A percentile compares a stretch with the other conserved stretches of the same genome.
These are phyloP conservation scores for Lycopodina hypogea DNA, from an alignment of 37 sponge, comb jelly and placozoan species.

Conservation along the genomic window DNA sequence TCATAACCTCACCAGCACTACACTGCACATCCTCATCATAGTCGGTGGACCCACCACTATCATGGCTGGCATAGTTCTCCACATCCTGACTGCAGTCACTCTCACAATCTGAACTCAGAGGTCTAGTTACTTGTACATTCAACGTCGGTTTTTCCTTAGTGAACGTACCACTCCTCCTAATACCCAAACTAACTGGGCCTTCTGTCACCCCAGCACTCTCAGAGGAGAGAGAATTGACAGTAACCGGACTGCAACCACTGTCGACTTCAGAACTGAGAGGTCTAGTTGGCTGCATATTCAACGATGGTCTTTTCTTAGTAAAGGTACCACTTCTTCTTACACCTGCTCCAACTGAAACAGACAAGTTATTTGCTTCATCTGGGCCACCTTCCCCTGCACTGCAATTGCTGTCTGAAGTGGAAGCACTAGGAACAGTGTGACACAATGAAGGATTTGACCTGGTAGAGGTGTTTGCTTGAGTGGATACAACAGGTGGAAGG, in stretches of 20 bases:
- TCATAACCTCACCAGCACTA: neutral
- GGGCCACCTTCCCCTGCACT: neutral
- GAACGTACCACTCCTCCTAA: constrained; percentile 36
- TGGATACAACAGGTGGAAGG: neutral
- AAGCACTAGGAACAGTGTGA: neutral
- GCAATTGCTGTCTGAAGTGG: neutral
- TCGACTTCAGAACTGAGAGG: neutral
- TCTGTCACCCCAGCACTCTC: constrained; percentile 1
- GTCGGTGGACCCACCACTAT: too few species aligned
- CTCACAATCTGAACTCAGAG: neutral
- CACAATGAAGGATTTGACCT: neutral
- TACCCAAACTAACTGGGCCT: neutral
- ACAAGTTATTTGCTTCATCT: neutral
- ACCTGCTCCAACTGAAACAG: neutral
- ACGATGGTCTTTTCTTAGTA: constrained; percentile 7
- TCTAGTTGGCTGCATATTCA: neutral
- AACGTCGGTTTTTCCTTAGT: constrained; percentile 27
- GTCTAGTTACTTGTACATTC: neutral
- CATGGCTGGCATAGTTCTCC: neutral
- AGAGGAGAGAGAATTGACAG: constrained; percentile 19
- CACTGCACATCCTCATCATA: neutral
- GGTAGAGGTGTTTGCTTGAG: too few species aligned
- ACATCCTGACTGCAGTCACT: neutral
- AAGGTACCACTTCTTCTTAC: constrained; percentile 22
- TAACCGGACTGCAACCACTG: neutral